phyloP scores from a whole-genome alignment of 2,888 invertebrate genomes.

The Sminthurides aquaticus region DNA sequence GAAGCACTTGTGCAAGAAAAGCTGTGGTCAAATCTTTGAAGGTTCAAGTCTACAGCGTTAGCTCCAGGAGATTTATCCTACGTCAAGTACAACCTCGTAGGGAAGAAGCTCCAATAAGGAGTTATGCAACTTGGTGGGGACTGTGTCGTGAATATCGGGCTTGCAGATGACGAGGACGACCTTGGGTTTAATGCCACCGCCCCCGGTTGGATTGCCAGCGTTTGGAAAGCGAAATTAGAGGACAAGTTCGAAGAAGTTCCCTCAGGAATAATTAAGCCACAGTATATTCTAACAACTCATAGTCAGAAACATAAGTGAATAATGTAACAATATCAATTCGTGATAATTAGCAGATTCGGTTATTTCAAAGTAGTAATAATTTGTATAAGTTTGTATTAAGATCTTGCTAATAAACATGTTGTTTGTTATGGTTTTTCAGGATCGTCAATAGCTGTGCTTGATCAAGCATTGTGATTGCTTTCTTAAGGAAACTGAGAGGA shows the following conservation, averaged over 20 bases:
- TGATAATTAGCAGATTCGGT: too few relatives aligned
- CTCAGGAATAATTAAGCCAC: neutral
- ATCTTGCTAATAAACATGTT: too few relatives aligned
- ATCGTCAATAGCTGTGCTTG: too few relatives aligned
- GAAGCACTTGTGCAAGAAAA: too few relatives aligned
- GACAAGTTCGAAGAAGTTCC: constrained; percentile 1
- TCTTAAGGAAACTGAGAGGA: too few relatives aligned
- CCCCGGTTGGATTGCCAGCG: constrained; percentile 66
- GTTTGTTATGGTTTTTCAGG: too few relatives aligned
- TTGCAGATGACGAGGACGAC: constrained; percentile 95
- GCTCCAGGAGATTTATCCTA: constrained; percentile 97
- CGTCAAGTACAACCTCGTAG: constrained; percentile 87
- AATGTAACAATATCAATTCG: too few relatives aligned
- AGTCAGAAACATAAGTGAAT: too few relatives aligned
- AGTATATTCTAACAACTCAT: too few relatives aligned
- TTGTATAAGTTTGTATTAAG: too few relatives aligned
- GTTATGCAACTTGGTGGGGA: constrained; percentile 71
- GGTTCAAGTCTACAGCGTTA: constrained; percentile 65
- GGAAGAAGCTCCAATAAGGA: constrained; percentile 79
- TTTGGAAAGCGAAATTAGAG: constrained; percentile 51
- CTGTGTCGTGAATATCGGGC: constrained; percentile 61
- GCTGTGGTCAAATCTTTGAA: constrained; percentile 52
- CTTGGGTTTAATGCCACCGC: constrained; percentile 78
- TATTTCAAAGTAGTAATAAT: too few relatives aligned
- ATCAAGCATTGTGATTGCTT: too few relatives aligned